Evolutionary conservation across 2,113 vertebrate genomes (phyloP).

Genomic region (Phoxinus phoxinus): DNA sequence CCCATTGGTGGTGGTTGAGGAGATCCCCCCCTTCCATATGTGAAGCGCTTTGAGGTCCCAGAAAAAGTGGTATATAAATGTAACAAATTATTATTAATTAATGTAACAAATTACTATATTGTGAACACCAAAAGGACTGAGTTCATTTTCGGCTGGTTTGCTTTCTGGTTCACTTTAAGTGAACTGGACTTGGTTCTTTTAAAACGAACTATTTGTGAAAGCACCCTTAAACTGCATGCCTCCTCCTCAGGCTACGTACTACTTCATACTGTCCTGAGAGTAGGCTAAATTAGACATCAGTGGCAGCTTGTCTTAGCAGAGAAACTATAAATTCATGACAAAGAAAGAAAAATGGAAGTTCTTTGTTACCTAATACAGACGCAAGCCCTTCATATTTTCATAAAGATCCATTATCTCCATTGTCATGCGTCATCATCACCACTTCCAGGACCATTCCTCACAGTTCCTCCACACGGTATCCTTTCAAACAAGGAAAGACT

Average conservation of each 20-base stretch:
- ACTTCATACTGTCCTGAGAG: not conserved
- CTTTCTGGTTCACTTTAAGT: no score
- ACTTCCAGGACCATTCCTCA: constrained; percentile 4
- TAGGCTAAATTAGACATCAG: not conserved
- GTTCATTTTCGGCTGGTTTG: no score
- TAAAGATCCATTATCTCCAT: constrained; percentile 13
- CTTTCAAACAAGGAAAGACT: not conserved
- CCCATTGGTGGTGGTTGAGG: no score
- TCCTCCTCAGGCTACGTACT: not conserved
- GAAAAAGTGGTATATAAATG: no score
- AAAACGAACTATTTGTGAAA: no score
- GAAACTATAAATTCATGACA: not conserved
- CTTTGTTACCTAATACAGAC: not conserved
- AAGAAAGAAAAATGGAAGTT: not conserved
- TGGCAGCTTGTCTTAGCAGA: not conserved
- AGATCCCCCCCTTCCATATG: no score
- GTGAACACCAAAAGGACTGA: no score
- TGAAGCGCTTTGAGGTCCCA: no score
- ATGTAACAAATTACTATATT: no score
- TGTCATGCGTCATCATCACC: constrained; percentile 24
- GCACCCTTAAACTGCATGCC: not conserved
- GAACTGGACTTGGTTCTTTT: no score
- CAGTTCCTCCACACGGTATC: not conserved
- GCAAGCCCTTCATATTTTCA: not conserved
- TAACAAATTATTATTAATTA: no score